phyloP scores from a whole-genome alignment of 2,888 invertebrate genomes.

The Leuctra nigra region DNA sequence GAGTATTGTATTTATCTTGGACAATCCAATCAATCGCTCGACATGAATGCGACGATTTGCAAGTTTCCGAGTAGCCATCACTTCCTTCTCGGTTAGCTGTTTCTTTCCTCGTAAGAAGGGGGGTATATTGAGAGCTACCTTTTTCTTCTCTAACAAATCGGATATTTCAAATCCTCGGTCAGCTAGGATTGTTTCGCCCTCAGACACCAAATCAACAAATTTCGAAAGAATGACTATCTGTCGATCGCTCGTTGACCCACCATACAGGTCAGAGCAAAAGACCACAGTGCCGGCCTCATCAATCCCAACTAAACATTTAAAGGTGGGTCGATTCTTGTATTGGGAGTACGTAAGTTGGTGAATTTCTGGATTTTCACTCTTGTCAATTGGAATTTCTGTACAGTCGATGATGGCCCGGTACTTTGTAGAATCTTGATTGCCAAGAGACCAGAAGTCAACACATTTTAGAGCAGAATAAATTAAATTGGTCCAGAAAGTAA shows the following conservation, averaged over 20 bases:
- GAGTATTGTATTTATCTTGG: not conserved
- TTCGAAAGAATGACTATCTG: not conserved
- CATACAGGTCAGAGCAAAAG: not conserved
- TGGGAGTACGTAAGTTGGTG: not conserved
- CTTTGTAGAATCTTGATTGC: not conserved
- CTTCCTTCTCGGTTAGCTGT: not conserved
- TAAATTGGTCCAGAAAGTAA: not conserved
- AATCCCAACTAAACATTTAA: not conserved
- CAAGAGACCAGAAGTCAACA: not conserved
- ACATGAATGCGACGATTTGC: not conserved
- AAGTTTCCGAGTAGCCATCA: not conserved
- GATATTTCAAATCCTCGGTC: constrained; percentile 4
- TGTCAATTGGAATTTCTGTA: not conserved
- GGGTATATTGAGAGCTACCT: not conserved
- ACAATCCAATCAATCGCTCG: not conserved
- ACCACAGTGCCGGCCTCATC: not conserved
- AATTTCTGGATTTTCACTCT: not conserved
- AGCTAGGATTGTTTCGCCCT: not conserved
- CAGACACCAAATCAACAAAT: not conserved
- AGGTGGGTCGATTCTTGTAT: not conserved
- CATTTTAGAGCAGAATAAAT: not conserved
- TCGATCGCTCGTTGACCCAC: not conserved
- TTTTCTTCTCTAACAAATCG: not conserved
- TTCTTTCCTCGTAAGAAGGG: not conserved
- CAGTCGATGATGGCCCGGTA: not conserved